Evolutionary conservation across 2,888 invertebrate species (phyloP).

Genomic region (Macropis europaea): DNA sequence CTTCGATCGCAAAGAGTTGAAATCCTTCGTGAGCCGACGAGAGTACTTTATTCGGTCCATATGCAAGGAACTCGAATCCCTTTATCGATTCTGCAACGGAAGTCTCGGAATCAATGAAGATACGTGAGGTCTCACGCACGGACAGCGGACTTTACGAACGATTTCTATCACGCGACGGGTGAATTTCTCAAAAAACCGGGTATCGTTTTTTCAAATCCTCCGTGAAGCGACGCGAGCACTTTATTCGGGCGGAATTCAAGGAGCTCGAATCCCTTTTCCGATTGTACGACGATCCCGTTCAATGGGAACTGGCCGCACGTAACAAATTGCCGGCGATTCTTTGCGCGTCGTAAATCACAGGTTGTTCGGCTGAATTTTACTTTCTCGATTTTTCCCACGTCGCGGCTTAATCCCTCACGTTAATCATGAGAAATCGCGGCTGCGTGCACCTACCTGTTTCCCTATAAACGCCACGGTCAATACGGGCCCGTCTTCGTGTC

Average conservation of each 20-base stretch:
- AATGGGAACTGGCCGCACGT: conserved; percentile 39
- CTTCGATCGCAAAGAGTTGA: too few relatives aligned
- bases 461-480: conserved; percentile 10
- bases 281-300: conserved; percentile 28
- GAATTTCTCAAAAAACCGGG: neutral
- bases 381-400: conserved; percentile 64
- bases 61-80: too few relatives aligned
- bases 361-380: conserved; percentile 23
- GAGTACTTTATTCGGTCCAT: too few relatives aligned
- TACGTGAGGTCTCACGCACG: neutral
- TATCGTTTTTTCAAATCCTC: neutral
- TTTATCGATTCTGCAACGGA: too few relatives aligned
- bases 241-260: conserved; percentile 34
- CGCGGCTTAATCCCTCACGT: conserved; percentile 62
- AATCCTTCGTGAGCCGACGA: too few relatives aligned
- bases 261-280: conserved; percentile 2
- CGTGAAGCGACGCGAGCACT: neutral
- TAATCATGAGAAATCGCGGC: conserved; percentile 74
- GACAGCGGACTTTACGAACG: neutral
- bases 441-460: conserved; percentile 34
- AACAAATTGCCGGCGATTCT: conserved; percentile 42
- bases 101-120: neutral
- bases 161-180: neutral
- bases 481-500: neutral
- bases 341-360: conserved; percentile 52